A percentile compares a stretch with the other conserved stretches of the same genome.
Conservation (phyloP, 1,140 invertebrate genomes). For the Zaprionus ghesquierei region DNA sequence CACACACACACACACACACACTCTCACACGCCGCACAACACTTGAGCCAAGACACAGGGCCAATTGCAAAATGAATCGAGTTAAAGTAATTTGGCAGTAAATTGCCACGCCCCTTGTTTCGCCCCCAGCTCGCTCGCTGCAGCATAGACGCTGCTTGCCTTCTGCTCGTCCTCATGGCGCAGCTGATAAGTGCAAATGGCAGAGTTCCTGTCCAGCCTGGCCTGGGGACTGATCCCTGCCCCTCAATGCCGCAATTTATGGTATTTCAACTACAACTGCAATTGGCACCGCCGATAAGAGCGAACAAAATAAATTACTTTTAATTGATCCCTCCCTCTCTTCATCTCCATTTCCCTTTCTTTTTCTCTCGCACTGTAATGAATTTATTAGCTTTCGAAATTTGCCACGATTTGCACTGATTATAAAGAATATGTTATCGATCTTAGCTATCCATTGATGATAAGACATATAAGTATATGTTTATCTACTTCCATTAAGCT, state of each 20-base stretch:
- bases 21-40: neutral
- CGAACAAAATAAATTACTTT: neutral
- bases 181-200: constrained; percentile 58
- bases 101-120: constrained; percentile 35
- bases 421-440: neutral
- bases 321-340: neutral
- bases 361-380: neutral
- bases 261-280: neutral
- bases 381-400: neutral
- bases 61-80: constrained; percentile 77
- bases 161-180: neutral
- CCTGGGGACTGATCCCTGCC: too few relatives aligned
- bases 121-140: too few relatives aligned
- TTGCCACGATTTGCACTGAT: neutral
- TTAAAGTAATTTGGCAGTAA: constrained; percentile 74
- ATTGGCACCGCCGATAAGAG: neutral
- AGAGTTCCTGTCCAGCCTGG: neutral
- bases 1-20: neutral
- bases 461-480: too few relatives aligned
- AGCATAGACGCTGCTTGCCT: neutral
- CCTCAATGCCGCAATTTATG: neutral
- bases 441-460: too few relatives aligned
- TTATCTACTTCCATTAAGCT: too few relatives aligned
- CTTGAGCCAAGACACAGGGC: constrained; percentile 11
- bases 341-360: neutral